Evolutionary conservation across 2,888 invertebrate species (phyloP), one percentile per base, ranked within the genome.

Genomic region (Hypena proboscidalis): DNA sequence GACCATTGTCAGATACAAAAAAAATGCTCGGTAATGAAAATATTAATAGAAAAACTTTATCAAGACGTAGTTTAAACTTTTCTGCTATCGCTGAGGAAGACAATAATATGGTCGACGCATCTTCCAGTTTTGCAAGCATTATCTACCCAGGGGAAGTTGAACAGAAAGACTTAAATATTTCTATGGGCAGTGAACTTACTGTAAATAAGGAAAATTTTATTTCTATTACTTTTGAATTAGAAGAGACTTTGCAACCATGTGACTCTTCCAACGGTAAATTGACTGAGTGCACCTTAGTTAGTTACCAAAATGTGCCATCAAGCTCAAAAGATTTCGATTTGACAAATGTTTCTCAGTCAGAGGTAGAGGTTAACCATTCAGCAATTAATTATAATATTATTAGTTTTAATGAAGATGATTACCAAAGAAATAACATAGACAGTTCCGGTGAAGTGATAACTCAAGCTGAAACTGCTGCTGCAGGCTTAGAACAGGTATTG

Each of bases 61-160:
- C 25, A 25, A 25, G 25, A 25, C 25, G 25, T 25, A 25, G 25
- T 25, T 25, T 25, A 25, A 25, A 25, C 25, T 25, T 25, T 25
- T 25, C 25, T 25, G 25, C 25, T 25, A 25, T 25, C 25, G 25
- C 25, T 25, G 25, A 25, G 25, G 25, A 25, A 25, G 25, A 25
- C 25, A 25, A 25, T 25, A 25, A 25, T 25, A 25, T 25, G 25
- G 25, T 25, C 20, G 20, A 21, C 20, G 20, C 20, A 21, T 21
- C 20, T 21, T 21, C 20, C 20, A 21, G 20, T 21, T 21, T 21
- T 21, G 20, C 20, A 21, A 21, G 20, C 20, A 21, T 21, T 21
- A 21, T 21, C 20, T 21, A 21, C 20, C 20, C 20, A 21, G 20
- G 20, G 20, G 20, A 21, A 21, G 20, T 21, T 21, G 20, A 21